These are phyloP conservation scores for Tupiocoris notatus DNA, from an alignment of 2,888 invertebrate genomes.

Conservation along the genomic window DNA sequence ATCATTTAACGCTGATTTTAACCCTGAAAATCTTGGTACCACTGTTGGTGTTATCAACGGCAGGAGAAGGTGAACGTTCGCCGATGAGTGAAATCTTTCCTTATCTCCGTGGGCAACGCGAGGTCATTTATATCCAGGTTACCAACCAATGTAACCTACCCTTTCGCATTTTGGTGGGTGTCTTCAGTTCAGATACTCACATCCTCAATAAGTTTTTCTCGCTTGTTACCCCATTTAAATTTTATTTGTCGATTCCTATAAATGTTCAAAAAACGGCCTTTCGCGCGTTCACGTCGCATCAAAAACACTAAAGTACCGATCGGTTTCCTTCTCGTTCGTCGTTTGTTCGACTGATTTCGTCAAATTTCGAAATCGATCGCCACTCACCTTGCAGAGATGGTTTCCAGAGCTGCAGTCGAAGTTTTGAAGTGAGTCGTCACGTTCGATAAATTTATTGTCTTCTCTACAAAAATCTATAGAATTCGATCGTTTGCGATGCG, in stretches of 20 bases:
- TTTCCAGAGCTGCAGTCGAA: constrained; percentile 72
- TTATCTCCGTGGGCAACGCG: too few species aligned
- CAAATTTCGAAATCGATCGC: background rate
- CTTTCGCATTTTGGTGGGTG: background rate
- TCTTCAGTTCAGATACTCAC: background rate
- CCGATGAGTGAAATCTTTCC: too few species aligned
- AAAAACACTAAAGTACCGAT: background rate
- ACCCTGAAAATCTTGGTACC: too few species aligned
- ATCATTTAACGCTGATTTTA: too few species aligned
- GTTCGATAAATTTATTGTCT: background rate
- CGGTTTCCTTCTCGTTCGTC: background rate
- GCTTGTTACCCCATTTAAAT: background rate
- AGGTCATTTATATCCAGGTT: too few species aligned
- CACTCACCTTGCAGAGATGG: constrained; percentile 56
- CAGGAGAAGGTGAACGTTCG: too few species aligned
- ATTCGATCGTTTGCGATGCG: background rate
- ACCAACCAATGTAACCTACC: background rate
- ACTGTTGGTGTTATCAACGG: too few species aligned
- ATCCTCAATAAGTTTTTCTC: background rate
- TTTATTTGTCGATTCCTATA: background rate
- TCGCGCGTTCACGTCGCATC: background rate
- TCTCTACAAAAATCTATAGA: background rate
- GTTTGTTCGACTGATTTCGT: background rate
- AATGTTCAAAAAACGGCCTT: background rate
- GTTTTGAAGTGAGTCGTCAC: constrained; percentile 64